Evolutionary conservation across 2,113 vertebrate genomes (phyloP).

Genomic region (Urocitellus parryii): DNA sequence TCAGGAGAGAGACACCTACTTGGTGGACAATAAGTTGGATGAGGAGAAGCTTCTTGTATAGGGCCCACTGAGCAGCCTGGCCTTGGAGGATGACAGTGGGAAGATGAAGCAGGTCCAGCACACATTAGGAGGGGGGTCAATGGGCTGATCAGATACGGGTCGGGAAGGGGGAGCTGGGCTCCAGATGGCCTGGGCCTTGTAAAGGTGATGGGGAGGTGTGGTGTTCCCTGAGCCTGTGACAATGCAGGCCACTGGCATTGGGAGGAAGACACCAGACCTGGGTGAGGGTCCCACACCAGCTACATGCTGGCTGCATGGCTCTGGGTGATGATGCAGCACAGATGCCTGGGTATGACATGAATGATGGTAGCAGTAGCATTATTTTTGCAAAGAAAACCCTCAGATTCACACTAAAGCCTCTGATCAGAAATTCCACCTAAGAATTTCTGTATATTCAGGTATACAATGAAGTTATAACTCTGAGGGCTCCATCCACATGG

Average conservation of each 20-base stretch:
- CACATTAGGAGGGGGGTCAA: rapidly evolving
- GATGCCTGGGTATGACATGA: neutral
- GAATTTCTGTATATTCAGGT: neutral
- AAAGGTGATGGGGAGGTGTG: neutral
- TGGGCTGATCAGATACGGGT: rapidly evolving
- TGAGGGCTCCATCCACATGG: no score
- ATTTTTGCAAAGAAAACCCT: neutral
- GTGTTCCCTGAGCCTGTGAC: neutral
- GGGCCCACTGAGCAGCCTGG: neutral
- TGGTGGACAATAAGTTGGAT: neutral
- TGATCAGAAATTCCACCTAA: neutral
- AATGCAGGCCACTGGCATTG: neutral
- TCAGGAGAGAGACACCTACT: neutral
- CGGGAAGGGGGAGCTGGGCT: no score
- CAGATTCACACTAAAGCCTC: neutral
- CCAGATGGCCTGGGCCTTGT: rapidly evolving
- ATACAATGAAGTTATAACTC: neutral
- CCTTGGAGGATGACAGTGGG: neutral
- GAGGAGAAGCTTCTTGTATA: neutral
- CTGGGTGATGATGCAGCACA: neutral
- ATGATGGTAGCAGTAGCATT: neutral
- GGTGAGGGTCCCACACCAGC: neutral
- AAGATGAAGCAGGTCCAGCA: rapidly evolving
- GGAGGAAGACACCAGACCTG: neutral
- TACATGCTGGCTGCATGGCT: neutral